Conservation (phyloP, 2,113 vertebrate genomes). For the Oxygymnocypris stewartii region DNA sequence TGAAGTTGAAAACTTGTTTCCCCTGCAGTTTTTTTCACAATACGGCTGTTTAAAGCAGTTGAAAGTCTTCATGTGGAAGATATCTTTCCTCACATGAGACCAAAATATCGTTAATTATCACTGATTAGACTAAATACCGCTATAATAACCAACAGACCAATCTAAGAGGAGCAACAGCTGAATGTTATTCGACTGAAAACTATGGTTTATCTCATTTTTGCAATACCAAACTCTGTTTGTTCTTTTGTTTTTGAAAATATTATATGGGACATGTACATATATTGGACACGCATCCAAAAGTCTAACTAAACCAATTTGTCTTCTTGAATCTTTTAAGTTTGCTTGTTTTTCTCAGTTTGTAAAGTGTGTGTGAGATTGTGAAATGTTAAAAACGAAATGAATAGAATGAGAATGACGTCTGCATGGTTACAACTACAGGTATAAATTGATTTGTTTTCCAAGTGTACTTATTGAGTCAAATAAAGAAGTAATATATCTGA, state of each 20-base stretch:
- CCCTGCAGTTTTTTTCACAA: neutral
- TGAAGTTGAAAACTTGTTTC: neutral
- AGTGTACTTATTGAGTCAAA: conserved; percentile 27
- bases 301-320: neutral
- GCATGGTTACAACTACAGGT: conserved; percentile 27
- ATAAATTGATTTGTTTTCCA: conserved; percentile 18
- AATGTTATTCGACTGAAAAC: neutral
- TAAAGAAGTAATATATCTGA: neutral
- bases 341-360: conserved; percentile 18
- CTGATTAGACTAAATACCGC: neutral
- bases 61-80: neutral
- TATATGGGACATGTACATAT: neutral
- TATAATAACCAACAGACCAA: neutral
- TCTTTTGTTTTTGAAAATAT: neutral
- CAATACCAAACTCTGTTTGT: conserved; percentile 2
- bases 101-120: neutral
- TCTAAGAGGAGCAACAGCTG: conserved; percentile 6
- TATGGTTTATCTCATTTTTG: neutral
- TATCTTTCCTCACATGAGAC: too few species aligned
- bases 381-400: neutral
- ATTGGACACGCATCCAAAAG: neutral
- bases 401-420: conserved; percentile 18
- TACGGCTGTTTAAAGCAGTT: neutral
- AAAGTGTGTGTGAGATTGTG: neutral
- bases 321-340: conserved; percentile 4